These are phyloP conservation scores for Macquaria ambigua DNA, from an alignment of 2,113 vertebrate genomes.

Conservation along the genomic window DNA sequence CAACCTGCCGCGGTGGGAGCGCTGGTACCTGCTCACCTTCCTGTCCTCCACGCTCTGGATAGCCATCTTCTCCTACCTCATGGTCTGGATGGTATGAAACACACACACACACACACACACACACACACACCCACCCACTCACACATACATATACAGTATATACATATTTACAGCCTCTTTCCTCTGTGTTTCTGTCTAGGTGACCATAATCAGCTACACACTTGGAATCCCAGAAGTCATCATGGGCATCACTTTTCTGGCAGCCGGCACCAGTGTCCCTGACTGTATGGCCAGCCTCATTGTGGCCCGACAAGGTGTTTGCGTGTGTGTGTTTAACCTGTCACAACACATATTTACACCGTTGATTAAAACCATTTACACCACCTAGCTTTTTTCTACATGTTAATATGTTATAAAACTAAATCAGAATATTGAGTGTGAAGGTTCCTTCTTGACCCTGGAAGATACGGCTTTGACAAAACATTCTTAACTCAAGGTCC, in stretches of 20 bases:
- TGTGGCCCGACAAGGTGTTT: constrained; percentile 86
- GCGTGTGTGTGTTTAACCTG: not conserved
- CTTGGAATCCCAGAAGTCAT: constrained; percentile 87
- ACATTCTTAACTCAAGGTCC: not conserved
- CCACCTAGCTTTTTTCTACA: not conserved
- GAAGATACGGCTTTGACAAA: not conserved
- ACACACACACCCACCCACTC: no score
- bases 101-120: not conserved
- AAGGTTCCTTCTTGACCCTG: not conserved
- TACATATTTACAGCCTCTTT: not conserved
- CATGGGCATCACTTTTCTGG: constrained; percentile 89
- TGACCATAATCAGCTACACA: constrained; percentile 87
- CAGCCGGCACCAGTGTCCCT: constrained; percentile 88
- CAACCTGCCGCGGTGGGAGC: constrained; percentile 80
- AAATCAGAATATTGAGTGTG: not conserved
- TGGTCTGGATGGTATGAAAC: constrained; percentile 89
- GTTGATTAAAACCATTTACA: not conserved
- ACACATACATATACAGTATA: no score
- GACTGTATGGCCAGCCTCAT: constrained; percentile 89
- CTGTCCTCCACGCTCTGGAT: constrained; percentile 87
- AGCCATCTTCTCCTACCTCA: constrained; percentile 88
- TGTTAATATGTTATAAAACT: not conserved
- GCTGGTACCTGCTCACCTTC: constrained; percentile 87
- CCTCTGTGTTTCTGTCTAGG: constrained; percentile 67
- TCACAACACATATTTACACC: not conserved